These are phyloP conservation scores for Drosophila pseudotalamancana DNA, from an alignment of 2,888 invertebrate species.

Conservation along the genomic window DNA sequence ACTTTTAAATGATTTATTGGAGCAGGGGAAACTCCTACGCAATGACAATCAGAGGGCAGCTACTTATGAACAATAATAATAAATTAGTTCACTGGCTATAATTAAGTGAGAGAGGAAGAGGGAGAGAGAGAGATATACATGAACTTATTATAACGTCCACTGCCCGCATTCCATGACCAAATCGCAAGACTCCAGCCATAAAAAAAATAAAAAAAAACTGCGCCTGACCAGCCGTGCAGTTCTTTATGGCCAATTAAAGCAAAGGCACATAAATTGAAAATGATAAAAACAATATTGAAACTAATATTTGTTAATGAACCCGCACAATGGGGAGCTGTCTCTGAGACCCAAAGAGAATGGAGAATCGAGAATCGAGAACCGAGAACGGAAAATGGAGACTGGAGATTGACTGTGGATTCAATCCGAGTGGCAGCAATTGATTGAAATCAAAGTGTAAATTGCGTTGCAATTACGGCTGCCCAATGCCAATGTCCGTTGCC, in stretches of 20 bases:
- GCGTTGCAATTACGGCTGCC: slow-evolving; percentile 57
- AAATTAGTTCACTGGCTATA: slow-evolving; percentile 44
- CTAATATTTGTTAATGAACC: slow-evolving; percentile 73
- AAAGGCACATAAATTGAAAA: slow-evolving; percentile 64
- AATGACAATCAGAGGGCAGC: background rate
- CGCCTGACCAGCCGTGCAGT: slow-evolving; percentile 21
- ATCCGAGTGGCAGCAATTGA: slow-evolving; percentile 54
- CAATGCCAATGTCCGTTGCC: slow-evolving; percentile 52
- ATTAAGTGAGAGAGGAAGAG: slow-evolving; percentile 15
- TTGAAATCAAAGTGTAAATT: slow-evolving; percentile 79
- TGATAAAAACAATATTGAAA: slow-evolving; percentile 75
- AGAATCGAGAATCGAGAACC: background rate
- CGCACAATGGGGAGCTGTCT: slow-evolving; percentile 33
- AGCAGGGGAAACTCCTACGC: slow-evolving; percentile 31
- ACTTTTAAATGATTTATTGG: slow-evolving; percentile 17
- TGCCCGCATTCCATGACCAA: slow-evolving; percentile 58
- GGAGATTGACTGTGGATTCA: background rate
- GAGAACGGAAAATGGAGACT: background rate
- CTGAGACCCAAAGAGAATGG: slow-evolving; percentile 4
- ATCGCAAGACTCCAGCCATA: slow-evolving; percentile 18
- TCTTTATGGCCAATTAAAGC: slow-evolving; percentile 62
- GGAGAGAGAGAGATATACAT: too few relatives aligned
- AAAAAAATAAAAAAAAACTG: too few relatives aligned
- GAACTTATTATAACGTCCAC: slow-evolving; percentile 44
- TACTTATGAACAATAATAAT: slow-evolving; percentile 26